These are phyloP conservation scores for Cybosia mesomella DNA, from an alignment of 2,888 invertebrate genomes.

Conservation along the genomic window DNA sequence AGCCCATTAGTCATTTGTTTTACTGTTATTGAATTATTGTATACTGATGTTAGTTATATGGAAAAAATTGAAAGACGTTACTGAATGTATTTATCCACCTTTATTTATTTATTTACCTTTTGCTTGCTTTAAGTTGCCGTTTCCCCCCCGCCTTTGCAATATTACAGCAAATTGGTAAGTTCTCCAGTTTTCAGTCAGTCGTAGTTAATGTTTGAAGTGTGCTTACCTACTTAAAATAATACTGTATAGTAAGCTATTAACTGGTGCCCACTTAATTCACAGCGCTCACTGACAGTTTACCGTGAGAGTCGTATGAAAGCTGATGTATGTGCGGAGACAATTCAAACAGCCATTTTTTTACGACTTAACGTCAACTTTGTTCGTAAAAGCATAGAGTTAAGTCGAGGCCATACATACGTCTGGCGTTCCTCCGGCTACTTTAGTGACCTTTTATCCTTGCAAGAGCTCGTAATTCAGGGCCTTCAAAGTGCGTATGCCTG, in stretches of 20 bases:
- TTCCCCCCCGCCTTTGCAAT: too few relatives aligned
- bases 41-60: neutral
- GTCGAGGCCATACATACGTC: conserved; percentile 30
- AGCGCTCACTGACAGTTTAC: neutral
- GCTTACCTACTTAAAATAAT: neutral
- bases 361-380: conserved; percentile 15
- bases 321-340: conserved; percentile 15
- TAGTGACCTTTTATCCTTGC: conserved; percentile 42
- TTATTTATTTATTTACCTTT: too few relatives aligned
- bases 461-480: conserved; percentile 48
- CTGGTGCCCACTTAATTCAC: neutral
- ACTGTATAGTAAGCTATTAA: neutral
- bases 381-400: conserved; percentile 20
- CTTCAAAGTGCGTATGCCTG: conserved; percentile 63
- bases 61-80: too few relatives aligned
- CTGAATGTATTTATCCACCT: too few relatives aligned
- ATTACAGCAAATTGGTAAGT: neutral
- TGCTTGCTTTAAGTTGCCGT: too few relatives aligned
- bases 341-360: conserved; percentile 17
- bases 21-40: neutral
- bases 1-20: neutral
- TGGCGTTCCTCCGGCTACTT: conserved; percentile 40
- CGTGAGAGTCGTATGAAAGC: conserved; percentile 6
- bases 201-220: neutral
- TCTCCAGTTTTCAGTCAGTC: neutral